phyloP scores from a whole-genome alignment of 2,113 vertebrate species.

The Lasiurus borealis region DNA sequence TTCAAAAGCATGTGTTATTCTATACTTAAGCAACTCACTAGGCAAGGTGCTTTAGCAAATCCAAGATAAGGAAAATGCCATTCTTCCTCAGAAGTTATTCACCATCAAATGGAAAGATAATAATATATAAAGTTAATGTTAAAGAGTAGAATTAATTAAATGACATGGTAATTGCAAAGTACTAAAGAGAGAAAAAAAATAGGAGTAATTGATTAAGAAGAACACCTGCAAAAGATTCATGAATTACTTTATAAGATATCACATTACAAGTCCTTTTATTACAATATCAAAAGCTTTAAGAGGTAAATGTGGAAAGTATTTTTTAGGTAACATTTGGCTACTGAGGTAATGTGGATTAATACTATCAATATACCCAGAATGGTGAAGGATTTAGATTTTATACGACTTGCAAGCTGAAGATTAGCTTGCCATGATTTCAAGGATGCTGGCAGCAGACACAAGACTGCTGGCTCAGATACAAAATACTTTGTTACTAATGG shows the following conservation, averaged over 20 bases:
- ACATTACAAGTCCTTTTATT: neutral
- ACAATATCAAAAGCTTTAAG: neutral
- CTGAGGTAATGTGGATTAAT: neutral
- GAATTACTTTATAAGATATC: neutral
- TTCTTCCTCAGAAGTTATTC: neutral
- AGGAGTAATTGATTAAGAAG: neutral
- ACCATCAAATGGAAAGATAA: neutral
- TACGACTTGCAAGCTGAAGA: neutral
- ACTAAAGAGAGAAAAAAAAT: neutral
- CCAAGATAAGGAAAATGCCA: neutral
- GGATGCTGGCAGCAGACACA: neutral
- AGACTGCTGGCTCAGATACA: neutral
- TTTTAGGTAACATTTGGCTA: neutral
- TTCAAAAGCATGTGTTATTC: neutral
- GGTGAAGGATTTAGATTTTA: neutral
- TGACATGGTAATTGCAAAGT: neutral
- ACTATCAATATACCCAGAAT: neutral
- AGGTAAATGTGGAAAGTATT: neutral
- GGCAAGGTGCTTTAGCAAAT: neutral
- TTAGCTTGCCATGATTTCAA: neutral
- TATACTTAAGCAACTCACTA: neutral
- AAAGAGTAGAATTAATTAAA: slow-evolving; percentile 14
- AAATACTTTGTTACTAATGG: neutral
- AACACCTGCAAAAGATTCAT: neutral
- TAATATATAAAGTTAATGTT: neutral